Base-by-base conservation (phyloP, 2,797 vertebrate genomes). In the Sebastes cheni region DNA sequence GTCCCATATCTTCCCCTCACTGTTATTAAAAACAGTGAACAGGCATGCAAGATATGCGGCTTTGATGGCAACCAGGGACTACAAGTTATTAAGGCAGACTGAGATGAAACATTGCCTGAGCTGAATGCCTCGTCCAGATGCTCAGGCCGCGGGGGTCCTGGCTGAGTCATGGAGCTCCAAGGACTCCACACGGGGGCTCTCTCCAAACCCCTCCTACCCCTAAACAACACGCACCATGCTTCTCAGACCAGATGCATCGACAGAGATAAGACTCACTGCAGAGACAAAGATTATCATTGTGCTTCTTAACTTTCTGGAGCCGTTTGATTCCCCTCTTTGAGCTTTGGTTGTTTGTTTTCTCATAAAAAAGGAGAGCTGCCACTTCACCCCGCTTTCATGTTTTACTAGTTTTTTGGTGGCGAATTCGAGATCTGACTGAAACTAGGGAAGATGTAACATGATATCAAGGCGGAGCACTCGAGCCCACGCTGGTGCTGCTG, bases 61-160 rank as follows among this genome's bases (percentile, higher is more conserved):
- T 86, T 74, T 84, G 85, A 89, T 80, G 69, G 73, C 82, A 74
- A 82, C 66, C 71, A 22, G 82, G 71, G 73, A 71, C 74, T 20
- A 30, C 30, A 75, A 84, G 86, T 83, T 87, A 85, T 88, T 78
- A 83, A 88, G 79, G 65, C 72, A 59, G 79, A 74, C 83, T 75
- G 80, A 84, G 87, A 91, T 85, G 88, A 46, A 46, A 46, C 42
- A 60, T 83, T n/a, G 62, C 42, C 71, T 10, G 50, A 73, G 72
- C 59, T 6, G 91, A 88, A 82, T 67, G 86, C 83, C 84, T 80
- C 4, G 86, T 93, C 91, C 94, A 95, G 93, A 94, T 95, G 93
- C 93, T 93, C 64, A 2, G 86, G 67, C 95, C 67, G 83, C 72
- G 6, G 93, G 95, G 94, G 83, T 91, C 90, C 86, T 81, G 91